phyloP scores from a whole-genome alignment of 37 sponge, comb jelly and placozoan species.

The Geodia barretti region DNA sequence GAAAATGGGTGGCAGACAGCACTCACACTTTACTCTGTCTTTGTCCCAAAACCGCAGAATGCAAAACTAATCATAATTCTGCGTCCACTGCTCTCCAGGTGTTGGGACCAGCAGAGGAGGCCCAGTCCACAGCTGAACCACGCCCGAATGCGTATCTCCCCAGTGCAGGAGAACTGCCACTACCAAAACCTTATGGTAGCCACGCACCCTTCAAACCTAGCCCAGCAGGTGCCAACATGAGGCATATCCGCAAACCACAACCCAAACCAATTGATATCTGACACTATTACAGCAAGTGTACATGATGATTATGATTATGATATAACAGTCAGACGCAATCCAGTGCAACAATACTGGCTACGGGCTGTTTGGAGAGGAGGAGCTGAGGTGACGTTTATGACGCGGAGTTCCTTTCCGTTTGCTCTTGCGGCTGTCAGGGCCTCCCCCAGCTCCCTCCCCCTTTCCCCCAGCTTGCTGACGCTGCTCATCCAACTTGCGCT shows the following conservation, averaged over 20 bases:
- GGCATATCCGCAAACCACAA: conserved; percentile 96
- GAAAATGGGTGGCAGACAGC: too few relatives aligned
- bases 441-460: neutral
- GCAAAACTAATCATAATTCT: too few relatives aligned
- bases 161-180: conserved; percentile 82
- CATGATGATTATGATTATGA: too few relatives aligned
- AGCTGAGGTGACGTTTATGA: conserved; percentile 17
- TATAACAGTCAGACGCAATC: too few relatives aligned
- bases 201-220: conserved; percentile 98
- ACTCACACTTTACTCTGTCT: too few relatives aligned
- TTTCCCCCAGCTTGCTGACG: conserved; percentile 2
- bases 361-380: conserved; percentile 2
- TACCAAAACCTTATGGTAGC: conserved; percentile 96
- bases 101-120: conserved; percentile 38
- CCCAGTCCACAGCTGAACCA: conserved; percentile 84
- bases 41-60: too few relatives aligned
- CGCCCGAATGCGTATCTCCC: conserved; percentile 98
- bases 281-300: too few relatives aligned
- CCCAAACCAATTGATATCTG: conserved; percentile 94
- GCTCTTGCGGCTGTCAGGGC: conserved; percentile 11
- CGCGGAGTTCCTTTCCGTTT: conserved; percentile 54
- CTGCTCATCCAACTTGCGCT: conserved; percentile 55
- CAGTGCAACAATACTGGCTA: neutral
- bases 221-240: conserved; percentile 86
- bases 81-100: too few relatives aligned